Base-by-base conservation (phyloP, 2,113 vertebrate species). In the Hassar affinis region DNA sequence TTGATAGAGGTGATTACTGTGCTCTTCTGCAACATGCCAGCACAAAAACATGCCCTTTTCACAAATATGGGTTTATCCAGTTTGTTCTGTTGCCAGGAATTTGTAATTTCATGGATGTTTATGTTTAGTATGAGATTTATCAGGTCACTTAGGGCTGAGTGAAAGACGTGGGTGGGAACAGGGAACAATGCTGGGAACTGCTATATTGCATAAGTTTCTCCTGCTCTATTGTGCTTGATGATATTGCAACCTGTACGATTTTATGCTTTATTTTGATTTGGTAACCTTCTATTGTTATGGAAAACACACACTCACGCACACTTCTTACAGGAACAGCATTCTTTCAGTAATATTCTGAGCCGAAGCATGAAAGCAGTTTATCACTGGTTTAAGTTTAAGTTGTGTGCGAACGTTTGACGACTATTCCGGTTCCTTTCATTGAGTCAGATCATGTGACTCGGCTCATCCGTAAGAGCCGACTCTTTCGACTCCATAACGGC, bases 141-240 rank as follows among this genome's bases (percentile, higher is more conserved):
- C 25, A 49, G 68, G 38, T 45, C 22, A 25, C 8, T 25, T 20
- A 71, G 10, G 38, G 38, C 9, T 42, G 17, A 22, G 68, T 71
- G 38, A 45, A 47, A 25, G 66, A 69, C 18, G 18, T 69, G 35
- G 66, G 66, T 69, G 69, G 38, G 42, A 72, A 72, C 69, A 72
- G 49, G 22, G 69, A 72, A 72, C 69, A 72, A 72, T 72, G 68
- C 42, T 49, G 25, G 42, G 69, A 72, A 47, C 22, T 72, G 45
- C n/a, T 72, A n/a, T 47, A 27, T 49, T 72, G 14, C 69, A 49
- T 42, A 72, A 27, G 42, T 7, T n/a, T 72, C 49, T 25, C 47
- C 25, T 47, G 38, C 14, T 38, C 25, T 47, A 11, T 72, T 45
- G 68, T 45, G 22, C 35, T 68, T 3, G 7, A 42, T 42, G 35